phyloP scores from a whole-genome alignment of 2,888 invertebrate species.

The Microctonus brassicae region DNA sequence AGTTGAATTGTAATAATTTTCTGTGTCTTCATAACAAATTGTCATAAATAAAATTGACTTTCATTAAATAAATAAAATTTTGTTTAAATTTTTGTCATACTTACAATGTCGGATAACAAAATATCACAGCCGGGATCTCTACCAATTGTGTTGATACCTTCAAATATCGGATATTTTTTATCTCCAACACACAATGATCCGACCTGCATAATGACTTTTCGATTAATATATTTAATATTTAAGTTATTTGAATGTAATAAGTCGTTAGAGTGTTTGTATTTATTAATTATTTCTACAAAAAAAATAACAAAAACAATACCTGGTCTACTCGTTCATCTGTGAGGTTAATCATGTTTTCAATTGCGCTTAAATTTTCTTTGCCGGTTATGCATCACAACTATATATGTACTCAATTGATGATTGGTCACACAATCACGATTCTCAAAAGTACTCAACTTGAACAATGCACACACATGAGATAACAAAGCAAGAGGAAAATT shows the following conservation, averaged over 20 bases:
- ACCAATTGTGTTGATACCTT: slow-evolving; percentile 51
- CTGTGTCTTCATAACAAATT: background rate
- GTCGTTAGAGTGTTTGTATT: background rate
- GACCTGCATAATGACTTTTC: slow-evolving; percentile 41
- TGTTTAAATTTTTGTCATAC: slow-evolving; percentile 14
- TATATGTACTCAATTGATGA: too few relatives aligned
- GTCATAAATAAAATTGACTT: background rate
- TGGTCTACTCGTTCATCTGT: too few relatives aligned
- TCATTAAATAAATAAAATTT: background rate
- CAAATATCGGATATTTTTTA: slow-evolving; percentile 37
- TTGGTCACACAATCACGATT: too few relatives aligned
- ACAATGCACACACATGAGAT: too few relatives aligned
- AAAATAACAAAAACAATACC: too few relatives aligned
- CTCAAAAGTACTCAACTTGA: too few relatives aligned
- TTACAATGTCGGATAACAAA: slow-evolving; percentile 45
- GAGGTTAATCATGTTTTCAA: too few relatives aligned
- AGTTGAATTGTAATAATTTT: slow-evolving; percentile 41
- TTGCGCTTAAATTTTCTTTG: too few relatives aligned
- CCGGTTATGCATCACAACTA: too few relatives aligned
- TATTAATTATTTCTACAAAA: too few relatives aligned
- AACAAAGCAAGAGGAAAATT: too few relatives aligned
- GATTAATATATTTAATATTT: slow-evolving; percentile 11
- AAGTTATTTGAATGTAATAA: background rate
- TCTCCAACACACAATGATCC: slow-evolving; percentile 42
- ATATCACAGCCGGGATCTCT: slow-evolving; percentile 44